A percentile compares a stretch with the other conserved stretches of the same genome.
Conservation (phyloP, 2,113 vertebrate species). For the Thunnus maccoyii region DNA sequence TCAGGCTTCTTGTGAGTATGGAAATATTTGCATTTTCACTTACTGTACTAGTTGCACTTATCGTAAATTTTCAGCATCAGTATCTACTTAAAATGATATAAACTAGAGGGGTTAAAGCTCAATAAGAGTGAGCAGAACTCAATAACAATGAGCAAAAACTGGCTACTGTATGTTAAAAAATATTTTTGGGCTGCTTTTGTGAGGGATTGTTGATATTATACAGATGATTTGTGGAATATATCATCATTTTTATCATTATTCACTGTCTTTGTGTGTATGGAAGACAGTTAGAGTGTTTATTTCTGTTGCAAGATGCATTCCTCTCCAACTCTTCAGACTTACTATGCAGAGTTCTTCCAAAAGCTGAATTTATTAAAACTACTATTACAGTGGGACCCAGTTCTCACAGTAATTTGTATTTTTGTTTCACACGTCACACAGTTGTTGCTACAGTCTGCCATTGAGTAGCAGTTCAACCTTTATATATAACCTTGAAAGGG, state of each 20-base stretch:
- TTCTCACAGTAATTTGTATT: not conserved
- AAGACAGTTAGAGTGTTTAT: not conserved
- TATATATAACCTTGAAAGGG: not conserved
- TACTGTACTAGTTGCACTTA: not conserved
- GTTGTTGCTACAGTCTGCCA: slow-evolving; percentile 1
- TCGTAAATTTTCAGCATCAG: not conserved
- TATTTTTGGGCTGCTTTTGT: not conserved
- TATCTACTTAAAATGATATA: not conserved
- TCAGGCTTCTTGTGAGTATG: not conserved
- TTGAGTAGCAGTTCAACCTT: not conserved
- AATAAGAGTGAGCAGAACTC: not conserved
- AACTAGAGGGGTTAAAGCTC: not conserved
- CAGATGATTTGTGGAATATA: not conserved
- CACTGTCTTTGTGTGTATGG: not conserved
- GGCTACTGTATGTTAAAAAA: not conserved
- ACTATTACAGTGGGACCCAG: not conserved
- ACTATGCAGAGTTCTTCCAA: not conserved
- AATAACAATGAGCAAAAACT: too few species aligned
- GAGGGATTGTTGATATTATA: not conserved
- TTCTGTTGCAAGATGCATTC: not conserved
- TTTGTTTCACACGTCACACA: not conserved
- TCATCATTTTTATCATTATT: not conserved
- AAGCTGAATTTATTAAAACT: not conserved
- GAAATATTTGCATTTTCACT: not conserved
- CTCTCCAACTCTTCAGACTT: not conserved